Evolutionary conservation across 2,888 invertebrate species (phyloP), one percentile per base, ranked within the genome.

Genomic region (Scaptomyza flava): DNA sequence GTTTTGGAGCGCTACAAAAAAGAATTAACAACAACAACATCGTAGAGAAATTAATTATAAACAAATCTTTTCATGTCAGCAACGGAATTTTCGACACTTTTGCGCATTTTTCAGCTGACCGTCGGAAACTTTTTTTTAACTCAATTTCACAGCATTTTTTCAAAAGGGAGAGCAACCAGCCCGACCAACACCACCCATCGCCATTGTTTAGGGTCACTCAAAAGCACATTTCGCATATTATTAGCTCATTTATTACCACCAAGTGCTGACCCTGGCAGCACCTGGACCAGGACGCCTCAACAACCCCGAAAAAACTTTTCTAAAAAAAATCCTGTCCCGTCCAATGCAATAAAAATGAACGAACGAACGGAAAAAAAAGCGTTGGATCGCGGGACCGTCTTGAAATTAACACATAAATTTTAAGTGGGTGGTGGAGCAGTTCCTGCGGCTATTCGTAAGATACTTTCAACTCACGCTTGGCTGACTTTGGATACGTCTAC

Each of bases 331-430:
- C 58, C 65, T 65, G 59, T 31, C 47, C 70, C 52, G 52, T 70
- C 71, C 56, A 43, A 72, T 53, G 63, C 70, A 71, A 81, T 81
- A 81, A 72, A 76, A 81, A 79, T 27, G 27, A 27, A 75, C 34
- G 43, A 23, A 45, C 61, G 64, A 64, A 69, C 64, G 63, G 69
- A 79, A 72, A 71, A 77, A 80, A 80, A 74, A 61, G 77, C 66
- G 51, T 45, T 63, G 53, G 53, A 56, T 70, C 47, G 64, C 47
- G 68, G 61, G 68, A 63, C 81, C 79, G 77, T 85, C 90, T 89
- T 86, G 79, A 90, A 91, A 91, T 91, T 91, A 91, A 91, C 90
- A 91, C 91, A 91, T 91, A 91, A 91, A 91, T 91, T 90, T 91
- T 72, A 83, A 82, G 71, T 77, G 77, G 81, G 72, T 68, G 77